Percentiles rank a stretch among this genome's conserved stretches.
Conservation (phyloP, 1,140 invertebrate genomes). For the Holcopasites calliopsidis region DNA sequence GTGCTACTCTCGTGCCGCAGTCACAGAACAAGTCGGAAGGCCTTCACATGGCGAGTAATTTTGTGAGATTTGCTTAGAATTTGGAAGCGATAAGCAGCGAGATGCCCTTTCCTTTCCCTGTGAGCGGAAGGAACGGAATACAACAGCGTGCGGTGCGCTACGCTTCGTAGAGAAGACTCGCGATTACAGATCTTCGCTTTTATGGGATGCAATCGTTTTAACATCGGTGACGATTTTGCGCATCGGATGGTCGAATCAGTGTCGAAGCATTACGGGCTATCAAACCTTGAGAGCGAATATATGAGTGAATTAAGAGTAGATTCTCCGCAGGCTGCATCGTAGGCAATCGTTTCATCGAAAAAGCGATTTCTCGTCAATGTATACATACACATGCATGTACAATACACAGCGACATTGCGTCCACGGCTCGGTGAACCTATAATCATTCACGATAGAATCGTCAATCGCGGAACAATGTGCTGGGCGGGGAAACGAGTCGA, state of each 20-base stretch:
- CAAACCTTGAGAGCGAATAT: not conserved
- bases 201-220: not conserved
- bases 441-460: not conserved
- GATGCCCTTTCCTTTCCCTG: not conserved
- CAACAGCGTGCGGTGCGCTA: not conserved
- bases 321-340: not conserved
- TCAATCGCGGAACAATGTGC: constrained; percentile 6
- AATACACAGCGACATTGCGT: not conserved
- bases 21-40: constrained; percentile 27
- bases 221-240: not conserved
- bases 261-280: not conserved
- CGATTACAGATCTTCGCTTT: not conserved
- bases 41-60: constrained; percentile 42
- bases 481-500: not conserved
- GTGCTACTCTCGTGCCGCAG: not conserved
- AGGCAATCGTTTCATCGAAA: not conserved
- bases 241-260: not conserved
- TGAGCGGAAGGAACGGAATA: too few relatives aligned
- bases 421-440: not conserved
- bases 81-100: constrained; percentile 33
- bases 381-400: not conserved
- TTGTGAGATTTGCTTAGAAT: constrained; percentile 51
- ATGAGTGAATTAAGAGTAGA: constrained; percentile 5
- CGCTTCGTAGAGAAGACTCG: not conserved
- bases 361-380: not conserved